Percentiles rank a stretch among this genome's conserved stretches.
These are phyloP conservation scores for Lophura nycthemera DNA, from an alignment of 2,113 vertebrate genomes.

Conservation along the genomic window DNA sequence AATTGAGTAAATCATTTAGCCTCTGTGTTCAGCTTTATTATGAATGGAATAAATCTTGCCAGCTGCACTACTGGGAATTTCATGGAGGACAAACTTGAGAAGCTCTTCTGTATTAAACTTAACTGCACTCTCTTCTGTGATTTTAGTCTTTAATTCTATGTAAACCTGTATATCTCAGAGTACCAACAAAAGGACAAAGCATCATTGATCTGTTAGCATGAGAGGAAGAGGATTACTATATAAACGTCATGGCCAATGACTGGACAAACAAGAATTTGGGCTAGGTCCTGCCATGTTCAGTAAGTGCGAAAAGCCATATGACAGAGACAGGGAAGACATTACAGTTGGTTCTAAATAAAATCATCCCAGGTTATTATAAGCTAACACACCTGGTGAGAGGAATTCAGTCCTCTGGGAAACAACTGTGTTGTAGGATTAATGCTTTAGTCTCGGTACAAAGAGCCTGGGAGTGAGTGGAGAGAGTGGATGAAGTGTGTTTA, in stretches of 20 bases:
- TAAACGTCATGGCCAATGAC: background rate
- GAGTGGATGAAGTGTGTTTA: too few species aligned
- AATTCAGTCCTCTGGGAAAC: background rate
- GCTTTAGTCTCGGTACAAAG: too few species aligned
- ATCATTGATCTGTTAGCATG: background rate
- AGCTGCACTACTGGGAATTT: background rate
- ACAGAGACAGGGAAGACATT: background rate
- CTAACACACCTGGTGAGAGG: background rate
- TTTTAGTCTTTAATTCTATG: background rate
- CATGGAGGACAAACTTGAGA: background rate
- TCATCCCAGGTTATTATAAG: background rate
- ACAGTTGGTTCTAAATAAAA: background rate
- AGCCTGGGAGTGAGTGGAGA: too few species aligned
- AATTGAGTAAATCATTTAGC: background rate
- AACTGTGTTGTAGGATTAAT: background rate
- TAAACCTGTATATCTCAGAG: background rate
- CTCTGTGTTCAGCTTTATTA: background rate
- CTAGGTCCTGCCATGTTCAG: background rate
- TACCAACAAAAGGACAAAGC: background rate
- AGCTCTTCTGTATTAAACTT: background rate
- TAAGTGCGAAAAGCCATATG: background rate
- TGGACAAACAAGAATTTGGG: accelerated
- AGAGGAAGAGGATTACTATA: background rate
- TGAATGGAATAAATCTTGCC: background rate
- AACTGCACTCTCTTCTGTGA: background rate